Conservation (phyloP, 2,888 invertebrate species). For the Coleophora deauratella region DNA sequence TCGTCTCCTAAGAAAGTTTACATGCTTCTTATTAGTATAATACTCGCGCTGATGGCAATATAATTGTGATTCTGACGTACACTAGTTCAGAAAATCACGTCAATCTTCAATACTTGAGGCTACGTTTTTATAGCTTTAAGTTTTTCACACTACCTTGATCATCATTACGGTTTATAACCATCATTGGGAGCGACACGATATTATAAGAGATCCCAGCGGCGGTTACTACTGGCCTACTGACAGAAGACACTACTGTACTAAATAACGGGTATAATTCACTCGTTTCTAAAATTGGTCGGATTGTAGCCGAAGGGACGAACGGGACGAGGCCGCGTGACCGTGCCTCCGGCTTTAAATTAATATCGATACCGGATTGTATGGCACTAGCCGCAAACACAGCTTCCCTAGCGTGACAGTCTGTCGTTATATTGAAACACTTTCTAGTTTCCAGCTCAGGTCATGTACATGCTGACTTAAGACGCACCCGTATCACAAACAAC, state of each 20-base stretch:
- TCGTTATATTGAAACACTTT: conserved; percentile 52
- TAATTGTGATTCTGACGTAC: conserved; percentile 26
- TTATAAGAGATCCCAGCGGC: not conserved
- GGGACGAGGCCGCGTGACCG: conserved; percentile 54
- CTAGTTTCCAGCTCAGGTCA: conserved; percentile 26
- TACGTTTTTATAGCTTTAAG: no score
- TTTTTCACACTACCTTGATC: no score
- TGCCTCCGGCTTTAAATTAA: conserved; percentile 56
- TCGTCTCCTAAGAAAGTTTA: conserved; percentile 15
- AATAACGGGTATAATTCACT: conserved; percentile 35
- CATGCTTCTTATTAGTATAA: conserved; percentile 22
- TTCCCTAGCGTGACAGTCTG: conserved; percentile 46
- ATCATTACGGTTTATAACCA: no score
- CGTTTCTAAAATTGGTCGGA: conserved; percentile 47
- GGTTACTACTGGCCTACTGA: conserved; percentile 26
- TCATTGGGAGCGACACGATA: not conserved
- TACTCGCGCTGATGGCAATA: conserved; percentile 24
- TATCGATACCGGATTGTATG: conserved; percentile 41
- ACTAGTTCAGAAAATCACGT: conserved; percentile 1
- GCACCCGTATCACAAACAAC: conserved; percentile 28
- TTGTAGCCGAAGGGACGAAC: conserved; percentile 49
- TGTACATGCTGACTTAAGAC: conserved; percentile 33
- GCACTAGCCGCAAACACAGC: conserved; percentile 34
- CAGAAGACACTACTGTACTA: conserved; percentile 36
- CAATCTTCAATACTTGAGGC: no score